A percentile compares a stretch with the other conserved stretches of the same genome.
These are phyloP conservation scores for Temnothorax rugatulus DNA, from an alignment of 2,888 invertebrate genomes.

Conservation along the genomic window DNA sequence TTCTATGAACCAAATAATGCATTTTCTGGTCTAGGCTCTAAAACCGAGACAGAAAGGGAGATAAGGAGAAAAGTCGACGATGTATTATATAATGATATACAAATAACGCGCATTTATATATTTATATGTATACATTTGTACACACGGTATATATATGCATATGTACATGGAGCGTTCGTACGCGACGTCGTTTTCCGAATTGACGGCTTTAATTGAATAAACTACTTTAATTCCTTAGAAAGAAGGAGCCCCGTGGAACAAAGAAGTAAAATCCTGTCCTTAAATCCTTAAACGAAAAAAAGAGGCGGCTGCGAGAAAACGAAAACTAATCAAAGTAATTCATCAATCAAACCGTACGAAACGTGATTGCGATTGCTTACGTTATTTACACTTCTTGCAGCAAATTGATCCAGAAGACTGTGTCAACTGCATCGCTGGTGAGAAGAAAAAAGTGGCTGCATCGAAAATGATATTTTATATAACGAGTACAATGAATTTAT, in stretches of 20 bases:
- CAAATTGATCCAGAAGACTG: background rate
- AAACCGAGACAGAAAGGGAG: conserved; percentile 2
- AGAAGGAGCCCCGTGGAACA: conserved; percentile 27
- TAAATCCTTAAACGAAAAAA: conserved; percentile 15
- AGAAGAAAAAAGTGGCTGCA: background rate
- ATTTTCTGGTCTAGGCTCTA: conserved; percentile 67
- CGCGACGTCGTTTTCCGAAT: conserved; percentile 16
- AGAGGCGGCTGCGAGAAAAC: background rate
- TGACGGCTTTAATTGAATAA: conserved; percentile 33
- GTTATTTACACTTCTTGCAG: background rate
- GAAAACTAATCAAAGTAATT: background rate
- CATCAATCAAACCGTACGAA: background rate
- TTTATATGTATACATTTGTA: conserved; percentile 54
- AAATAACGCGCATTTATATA: conserved; percentile 52
- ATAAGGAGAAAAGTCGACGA: conserved; percentile 26
- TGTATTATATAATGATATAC: conserved; percentile 54
- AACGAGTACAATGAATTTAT: conserved; percentile 1
- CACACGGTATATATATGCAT: conserved; percentile 39
- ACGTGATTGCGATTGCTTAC: background rate
- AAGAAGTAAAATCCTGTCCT: conserved; percentile 18
- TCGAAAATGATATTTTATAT: conserved; percentile 11
- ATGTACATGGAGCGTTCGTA: conserved; percentile 33
- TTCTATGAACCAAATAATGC: conserved; percentile 60
- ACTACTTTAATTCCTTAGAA: conserved; percentile 59
- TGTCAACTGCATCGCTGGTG: background rate